Evolutionary conservation across 2,888 invertebrate genomes (phyloP).

Genomic region (Caenorhabditis auriculariae): DNA sequence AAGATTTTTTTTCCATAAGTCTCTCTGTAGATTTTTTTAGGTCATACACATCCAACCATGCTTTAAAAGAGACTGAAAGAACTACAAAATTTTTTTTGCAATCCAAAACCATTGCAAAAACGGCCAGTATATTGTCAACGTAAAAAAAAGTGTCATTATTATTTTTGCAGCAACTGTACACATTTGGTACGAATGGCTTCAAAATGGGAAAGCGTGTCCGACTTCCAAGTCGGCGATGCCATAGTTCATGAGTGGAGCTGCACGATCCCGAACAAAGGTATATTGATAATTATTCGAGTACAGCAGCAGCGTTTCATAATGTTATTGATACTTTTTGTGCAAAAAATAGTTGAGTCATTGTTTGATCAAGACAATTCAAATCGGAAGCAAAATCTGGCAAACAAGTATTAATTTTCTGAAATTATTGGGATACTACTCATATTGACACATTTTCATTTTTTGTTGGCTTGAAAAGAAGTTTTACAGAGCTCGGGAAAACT

Average conservation of each 20-base stretch:
- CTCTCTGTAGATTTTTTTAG: background rate
- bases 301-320: background rate
- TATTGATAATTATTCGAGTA: background rate
- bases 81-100: too few species aligned
- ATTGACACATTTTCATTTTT: too few species aligned
- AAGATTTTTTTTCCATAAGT: background rate
- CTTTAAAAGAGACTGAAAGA: background rate
- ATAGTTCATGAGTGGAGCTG: slow-evolving; percentile 52
- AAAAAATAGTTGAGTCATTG: too few species aligned
- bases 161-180: slow-evolving; percentile 27
- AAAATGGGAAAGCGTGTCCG: slow-evolving; percentile 36
- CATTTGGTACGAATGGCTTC: slow-evolving; percentile 40
- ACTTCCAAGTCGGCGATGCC: slow-evolving; percentile 41
- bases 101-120: too few species aligned
- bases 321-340: too few species aligned
- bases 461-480: too few species aligned
- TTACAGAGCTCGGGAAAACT: slow-evolving; percentile 26
- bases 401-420: too few species aligned
- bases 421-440: too few species aligned
- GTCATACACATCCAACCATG: background rate
- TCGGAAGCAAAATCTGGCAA: too few species aligned
- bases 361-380: too few species aligned
- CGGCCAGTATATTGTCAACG: too few species aligned
- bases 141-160: background rate
- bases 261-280: slow-evolving; percentile 22